Conservation (phyloP, 2,888 invertebrate species). For the Operophtera brumata region DNA sequence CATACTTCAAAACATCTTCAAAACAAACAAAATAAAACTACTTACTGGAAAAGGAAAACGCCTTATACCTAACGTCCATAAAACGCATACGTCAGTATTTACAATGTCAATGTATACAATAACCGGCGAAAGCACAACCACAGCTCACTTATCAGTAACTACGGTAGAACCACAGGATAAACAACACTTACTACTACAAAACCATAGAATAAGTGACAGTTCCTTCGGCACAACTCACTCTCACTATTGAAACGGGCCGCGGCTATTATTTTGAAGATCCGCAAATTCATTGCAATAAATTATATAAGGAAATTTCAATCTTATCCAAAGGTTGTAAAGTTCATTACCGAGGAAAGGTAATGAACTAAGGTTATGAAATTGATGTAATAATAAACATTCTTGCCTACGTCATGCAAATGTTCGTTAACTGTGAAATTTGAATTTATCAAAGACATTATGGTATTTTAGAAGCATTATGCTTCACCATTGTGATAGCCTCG, state of each 20-base stretch:
- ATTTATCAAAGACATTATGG: too few species aligned
- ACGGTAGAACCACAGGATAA: not conserved
- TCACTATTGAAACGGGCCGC: slow-evolving; percentile 41
- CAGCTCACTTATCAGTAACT: not conserved
- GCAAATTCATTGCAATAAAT: slow-evolving; percentile 7
- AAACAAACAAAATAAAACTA: too few species aligned
- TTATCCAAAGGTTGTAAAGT: not conserved
- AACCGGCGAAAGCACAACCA: slow-evolving; percentile 12
- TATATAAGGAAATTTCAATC: not conserved
- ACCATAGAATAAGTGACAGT: slow-evolving; percentile 33
- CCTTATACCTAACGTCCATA: not conserved
- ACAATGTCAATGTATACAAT: slow-evolving; percentile 2
- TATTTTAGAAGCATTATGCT: too few species aligned
- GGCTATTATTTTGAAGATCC: slow-evolving; percentile 28
- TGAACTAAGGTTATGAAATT: slow-evolving; percentile 11
- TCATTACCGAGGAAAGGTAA: not conserved
- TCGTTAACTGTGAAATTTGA: not conserved
- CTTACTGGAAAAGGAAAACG: not conserved
- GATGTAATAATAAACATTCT: slow-evolving; percentile 12
- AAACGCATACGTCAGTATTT: not conserved
- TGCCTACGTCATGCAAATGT: slow-evolving; percentile 7
- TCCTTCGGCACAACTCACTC: slow-evolving; percentile 31
- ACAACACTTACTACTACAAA: slow-evolving; percentile 2
- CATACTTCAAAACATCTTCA: too few species aligned
- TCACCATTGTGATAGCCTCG: not conserved